Conservation (phyloP, 2,113 vertebrate genomes). For the Clarias macrocephalus region DNA sequence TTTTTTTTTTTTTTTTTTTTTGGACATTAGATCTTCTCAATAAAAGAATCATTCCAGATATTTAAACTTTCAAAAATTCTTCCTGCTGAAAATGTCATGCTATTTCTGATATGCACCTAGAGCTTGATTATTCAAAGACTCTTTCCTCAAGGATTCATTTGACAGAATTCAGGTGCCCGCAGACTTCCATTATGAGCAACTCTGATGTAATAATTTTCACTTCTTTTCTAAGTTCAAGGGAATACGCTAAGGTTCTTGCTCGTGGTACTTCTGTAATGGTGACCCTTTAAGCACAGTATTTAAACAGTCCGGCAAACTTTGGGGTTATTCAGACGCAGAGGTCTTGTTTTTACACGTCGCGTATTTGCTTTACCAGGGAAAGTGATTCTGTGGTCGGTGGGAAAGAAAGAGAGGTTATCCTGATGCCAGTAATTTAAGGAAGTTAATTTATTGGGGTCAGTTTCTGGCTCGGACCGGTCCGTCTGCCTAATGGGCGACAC, state of each 20-base stretch:
- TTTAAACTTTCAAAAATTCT: neutral
- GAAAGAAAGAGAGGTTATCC: conserved; percentile 58
- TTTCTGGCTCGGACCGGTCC: conserved; percentile 58
- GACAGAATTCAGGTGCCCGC: neutral
- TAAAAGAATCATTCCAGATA: neutral
- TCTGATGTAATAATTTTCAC: neutral
- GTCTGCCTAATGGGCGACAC: conserved; percentile 17
- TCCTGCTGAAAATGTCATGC: neutral
- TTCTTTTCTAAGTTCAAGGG: neutral
- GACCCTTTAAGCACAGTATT: neutral
- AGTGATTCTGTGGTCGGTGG: conserved; percentile 19
- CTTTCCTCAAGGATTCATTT: neutral
- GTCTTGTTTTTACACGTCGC: neutral
- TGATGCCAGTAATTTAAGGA: conserved; percentile 67
- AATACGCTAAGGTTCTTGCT: neutral
- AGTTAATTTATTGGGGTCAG: conserved; percentile 75
- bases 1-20: too few species aligned
- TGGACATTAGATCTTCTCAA: neutral
- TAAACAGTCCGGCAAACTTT: neutral
- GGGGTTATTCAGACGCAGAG: neutral
- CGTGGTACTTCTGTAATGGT: neutral
- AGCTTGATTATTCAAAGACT: neutral
- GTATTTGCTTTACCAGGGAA: neutral
- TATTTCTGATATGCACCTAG: neutral
- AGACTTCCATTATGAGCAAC: neutral